phyloP scores from a whole-genome alignment of 2,113 vertebrate species.

The Chaetops frenatus region DNA sequence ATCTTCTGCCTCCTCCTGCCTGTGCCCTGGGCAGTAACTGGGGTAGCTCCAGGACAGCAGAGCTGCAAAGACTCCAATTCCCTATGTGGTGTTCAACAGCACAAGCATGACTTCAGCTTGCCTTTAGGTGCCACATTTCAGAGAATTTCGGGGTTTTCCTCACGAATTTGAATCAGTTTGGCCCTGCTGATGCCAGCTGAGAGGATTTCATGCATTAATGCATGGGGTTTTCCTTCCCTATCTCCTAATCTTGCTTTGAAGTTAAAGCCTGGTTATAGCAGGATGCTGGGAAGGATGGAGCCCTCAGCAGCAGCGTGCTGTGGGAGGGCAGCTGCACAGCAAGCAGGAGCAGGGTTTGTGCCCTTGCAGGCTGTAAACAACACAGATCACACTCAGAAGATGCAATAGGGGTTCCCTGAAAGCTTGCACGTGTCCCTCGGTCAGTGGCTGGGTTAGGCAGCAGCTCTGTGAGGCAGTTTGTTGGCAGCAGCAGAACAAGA shows the following conservation, averaged over 20 bases:
- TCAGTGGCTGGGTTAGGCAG: neutral
- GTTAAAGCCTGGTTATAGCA: neutral
- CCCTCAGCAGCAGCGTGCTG: neutral
- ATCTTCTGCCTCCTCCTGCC: neutral
- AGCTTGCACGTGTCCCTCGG: accelerated
- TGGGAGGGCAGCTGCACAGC: neutral
- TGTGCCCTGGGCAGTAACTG: neutral
- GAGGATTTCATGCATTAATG: neutral
- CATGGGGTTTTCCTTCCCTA: neutral
- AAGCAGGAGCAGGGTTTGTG: neutral
- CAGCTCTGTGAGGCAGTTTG: neutral
- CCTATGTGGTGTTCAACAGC: neutral
- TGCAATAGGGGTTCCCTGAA: neutral
- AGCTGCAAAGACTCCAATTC: neutral
- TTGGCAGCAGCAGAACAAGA: neutral
- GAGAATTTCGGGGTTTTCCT: neutral
- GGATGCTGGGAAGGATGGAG: neutral
- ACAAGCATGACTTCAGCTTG: neutral
- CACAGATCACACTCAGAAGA: neutral
- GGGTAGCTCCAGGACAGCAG: neutral
- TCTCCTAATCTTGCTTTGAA: slow-evolving; percentile 18
- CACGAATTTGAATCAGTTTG: neutral
- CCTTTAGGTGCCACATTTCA: neutral
- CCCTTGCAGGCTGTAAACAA: neutral
- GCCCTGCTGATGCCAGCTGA: neutral